Base-by-base conservation (phyloP, 2,113 vertebrate species). In the Gallinago media region DNA sequence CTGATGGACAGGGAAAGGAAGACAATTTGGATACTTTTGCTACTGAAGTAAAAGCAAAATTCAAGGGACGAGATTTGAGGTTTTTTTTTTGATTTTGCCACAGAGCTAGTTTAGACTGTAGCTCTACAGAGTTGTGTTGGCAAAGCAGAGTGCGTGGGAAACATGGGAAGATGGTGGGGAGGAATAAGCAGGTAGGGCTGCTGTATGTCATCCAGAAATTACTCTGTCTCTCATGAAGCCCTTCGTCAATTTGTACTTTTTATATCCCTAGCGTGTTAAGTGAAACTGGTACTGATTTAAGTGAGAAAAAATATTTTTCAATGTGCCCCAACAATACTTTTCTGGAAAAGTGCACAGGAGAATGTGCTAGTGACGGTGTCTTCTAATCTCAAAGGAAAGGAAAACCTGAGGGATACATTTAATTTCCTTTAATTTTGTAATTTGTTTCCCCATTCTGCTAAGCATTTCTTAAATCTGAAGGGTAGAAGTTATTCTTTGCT, bases 141-240 rank as follows among this genome's bases (percentile, higher is more conserved):
- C 19, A 76, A 46, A 54, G 20, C 40, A 73, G 54, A 73, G 23
- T n/a, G 18, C 5, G 8, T 77, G 59, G 31, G 20, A 65, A 65
- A 56, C 8, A 17, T 2, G 21, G 29, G 15, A 68, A 78, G 6
- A 6, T 40, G 23, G 23, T 1, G 0, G 17, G 13, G 6, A 8
- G 10, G 27, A 56, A 50, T 6, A 18, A 78, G 17, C 17, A 85
- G 38, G 12, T 7, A 20, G 42, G 18, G 1, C 4, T 58, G 7
- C 12, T 59, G 21, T 10, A 40, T 15, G 19, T 15, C 34, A 46
- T 26, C 25, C 66, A 76, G 8, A 73, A 67, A 31, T 34, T 0
- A 29, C 25, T 27, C 3, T 36, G 0, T 21, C 7, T 38, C 11
- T 68, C 3, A 8, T 22, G 10, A 70, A 76, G 6, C 2, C 12